Percentiles rank a stretch among this genome's conserved stretches.
These are phyloP conservation scores for Eupithecia centaureata DNA, from an alignment of 2,888 invertebrate species.

Conservation along the genomic window DNA sequence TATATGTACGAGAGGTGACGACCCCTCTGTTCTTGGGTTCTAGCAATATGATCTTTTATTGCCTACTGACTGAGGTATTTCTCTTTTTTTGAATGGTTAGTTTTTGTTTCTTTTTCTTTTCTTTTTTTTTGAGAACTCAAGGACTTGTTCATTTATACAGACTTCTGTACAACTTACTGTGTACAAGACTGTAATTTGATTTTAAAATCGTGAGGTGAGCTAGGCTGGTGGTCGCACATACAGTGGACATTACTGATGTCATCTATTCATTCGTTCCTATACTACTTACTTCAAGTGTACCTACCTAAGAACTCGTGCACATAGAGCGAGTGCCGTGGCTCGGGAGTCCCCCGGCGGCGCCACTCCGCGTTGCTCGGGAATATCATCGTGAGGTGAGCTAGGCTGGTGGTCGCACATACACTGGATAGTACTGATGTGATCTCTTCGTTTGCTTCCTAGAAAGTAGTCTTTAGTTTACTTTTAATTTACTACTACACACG, in stretches of 20 bases:
- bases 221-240: slow-evolving; percentile 90
- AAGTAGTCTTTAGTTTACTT: too few relatives aligned
- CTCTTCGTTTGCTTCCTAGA: slow-evolving; percentile 87
- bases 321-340: slow-evolving; percentile 76
- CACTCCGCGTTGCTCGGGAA: slow-evolving; percentile 89
- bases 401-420: slow-evolving; percentile 89
- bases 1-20: too few relatives aligned
- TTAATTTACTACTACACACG: too few relatives aligned
- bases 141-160: too few relatives aligned
- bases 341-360: slow-evolving; percentile 73
- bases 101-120: too few relatives aligned
- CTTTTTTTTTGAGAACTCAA: too few relatives aligned
- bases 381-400: slow-evolving; percentile 92
- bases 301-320: slow-evolving; percentile 89
- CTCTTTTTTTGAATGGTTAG: too few relatives aligned
- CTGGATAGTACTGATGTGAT: slow-evolving; percentile 89
- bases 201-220: slow-evolving; percentile 88
- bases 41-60: too few relatives aligned
- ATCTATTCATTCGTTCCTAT: too few relatives aligned
- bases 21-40: too few relatives aligned
- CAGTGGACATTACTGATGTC: slow-evolving; percentile 81
- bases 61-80: too few relatives aligned
- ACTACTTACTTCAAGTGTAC: neutral
- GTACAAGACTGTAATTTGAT: neutral
- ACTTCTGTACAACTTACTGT: too few relatives aligned